These are phyloP conservation scores for Lutjanus campechanus DNA, from an alignment of 2,797 vertebrate genomes.

Conservation along the genomic window DNA sequence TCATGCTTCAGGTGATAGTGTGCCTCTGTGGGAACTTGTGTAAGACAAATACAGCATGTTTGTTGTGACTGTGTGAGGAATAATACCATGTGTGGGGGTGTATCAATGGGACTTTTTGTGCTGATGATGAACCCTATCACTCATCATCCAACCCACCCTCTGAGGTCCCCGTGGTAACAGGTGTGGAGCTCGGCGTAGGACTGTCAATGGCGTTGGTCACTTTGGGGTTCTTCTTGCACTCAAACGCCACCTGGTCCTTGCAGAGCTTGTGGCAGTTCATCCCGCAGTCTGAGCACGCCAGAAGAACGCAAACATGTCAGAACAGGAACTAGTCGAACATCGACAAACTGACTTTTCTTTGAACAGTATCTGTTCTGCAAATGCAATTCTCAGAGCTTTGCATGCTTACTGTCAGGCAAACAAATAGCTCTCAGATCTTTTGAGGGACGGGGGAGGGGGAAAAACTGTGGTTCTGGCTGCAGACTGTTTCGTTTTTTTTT, in stretches of 20 bases:
- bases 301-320: slow-evolving; percentile 65
- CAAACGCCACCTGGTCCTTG: slow-evolving; percentile 95
- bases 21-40: neutral
- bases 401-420: slow-evolving; percentile 61
- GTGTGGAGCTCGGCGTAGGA: slow-evolving; percentile 82
- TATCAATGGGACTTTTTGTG: slow-evolving; percentile 1
- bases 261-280: slow-evolving; percentile 98
- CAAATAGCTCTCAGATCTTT: slow-evolving; percentile 64
- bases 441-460: slow-evolving; percentile 62
- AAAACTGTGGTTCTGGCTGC: slow-evolving; percentile 68
- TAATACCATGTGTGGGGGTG: neutral
- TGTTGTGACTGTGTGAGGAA: neutral
- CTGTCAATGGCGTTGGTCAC: slow-evolving; percentile 80
- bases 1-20: slow-evolving; percentile 8
- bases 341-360: slow-evolving; percentile 50
- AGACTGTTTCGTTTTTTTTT: slow-evolving; percentile 15
- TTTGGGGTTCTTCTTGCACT: slow-evolving; percentile 91
- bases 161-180: slow-evolving; percentile 80
- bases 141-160: slow-evolving; percentile 83
- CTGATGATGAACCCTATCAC: neutral
- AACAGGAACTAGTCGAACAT: slow-evolving; percentile 61
- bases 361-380: slow-evolving; percentile 66
- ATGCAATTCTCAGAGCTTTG: slow-evolving; percentile 57
- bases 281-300: slow-evolving; percentile 88
- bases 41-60: neutral